phyloP scores from a whole-genome alignment of 2,113 vertebrate genomes.

The Nycticryphes semicollaris region DNA sequence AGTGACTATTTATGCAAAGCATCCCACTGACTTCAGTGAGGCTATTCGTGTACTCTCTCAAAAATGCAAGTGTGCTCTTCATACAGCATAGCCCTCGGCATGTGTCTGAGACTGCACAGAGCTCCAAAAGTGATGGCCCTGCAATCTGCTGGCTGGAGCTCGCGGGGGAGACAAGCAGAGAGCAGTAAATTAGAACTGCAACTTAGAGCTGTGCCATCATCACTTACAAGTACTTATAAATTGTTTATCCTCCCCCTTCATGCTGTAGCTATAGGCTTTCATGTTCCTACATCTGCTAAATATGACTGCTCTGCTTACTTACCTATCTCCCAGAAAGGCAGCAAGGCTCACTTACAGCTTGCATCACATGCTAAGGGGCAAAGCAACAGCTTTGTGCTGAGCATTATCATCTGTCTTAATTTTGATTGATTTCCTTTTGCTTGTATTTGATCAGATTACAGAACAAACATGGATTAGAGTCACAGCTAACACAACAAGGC shows the following conservation, averaged over 20 bases:
- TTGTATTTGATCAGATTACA: neutral
- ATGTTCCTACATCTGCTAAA: slow-evolving; percentile 61
- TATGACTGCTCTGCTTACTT: slow-evolving; percentile 42
- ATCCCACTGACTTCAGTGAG: slow-evolving; percentile 9
- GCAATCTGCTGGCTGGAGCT: slow-evolving; percentile 44
- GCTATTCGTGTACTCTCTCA: neutral
- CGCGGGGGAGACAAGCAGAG: neutral
- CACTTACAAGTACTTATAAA: slow-evolving; percentile 65
- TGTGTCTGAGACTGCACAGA: neutral
- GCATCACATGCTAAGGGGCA: neutral
- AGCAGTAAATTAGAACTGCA: slow-evolving; percentile 23
- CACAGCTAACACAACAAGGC: neutral
- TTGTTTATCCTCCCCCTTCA: slow-evolving; percentile 58
- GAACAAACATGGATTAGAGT: neutral
- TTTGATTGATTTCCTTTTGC: neutral
- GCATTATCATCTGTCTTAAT: neutral
- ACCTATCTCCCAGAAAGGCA: slow-evolving; percentile 17
- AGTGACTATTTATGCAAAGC: slow-evolving; percentile 14
- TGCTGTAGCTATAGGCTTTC: slow-evolving; percentile 63
- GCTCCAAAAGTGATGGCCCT: neutral
- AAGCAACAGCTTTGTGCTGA: neutral
- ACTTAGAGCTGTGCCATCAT: slow-evolving; percentile 50
- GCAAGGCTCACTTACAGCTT: slow-evolving; percentile 20
- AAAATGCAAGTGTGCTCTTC: neutral
- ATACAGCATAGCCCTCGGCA: neutral